A percentile compares a stretch with the other conserved stretches of the same genome.
These are phyloP conservation scores for Nyctereutes procyonoides DNA, from an alignment of 2,113 vertebrate species.

Conservation along the genomic window DNA sequence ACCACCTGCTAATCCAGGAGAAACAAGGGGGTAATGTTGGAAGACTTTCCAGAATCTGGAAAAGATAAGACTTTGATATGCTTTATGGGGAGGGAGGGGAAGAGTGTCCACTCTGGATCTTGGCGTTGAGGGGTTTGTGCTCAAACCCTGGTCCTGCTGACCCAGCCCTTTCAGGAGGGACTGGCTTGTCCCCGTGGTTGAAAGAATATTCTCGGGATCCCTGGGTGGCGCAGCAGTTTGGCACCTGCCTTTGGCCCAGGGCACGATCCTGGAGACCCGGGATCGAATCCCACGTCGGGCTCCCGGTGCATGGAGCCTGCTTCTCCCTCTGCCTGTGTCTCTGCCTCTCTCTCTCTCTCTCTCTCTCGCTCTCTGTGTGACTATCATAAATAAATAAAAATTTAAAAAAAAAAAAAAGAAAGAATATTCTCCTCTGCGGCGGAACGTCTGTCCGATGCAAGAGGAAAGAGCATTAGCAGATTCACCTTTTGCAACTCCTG, in stretches of 20 bases:
- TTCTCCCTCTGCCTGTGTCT: too few relatives aligned
- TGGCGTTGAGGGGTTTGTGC: neutral
- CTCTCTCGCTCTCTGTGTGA: too few relatives aligned
- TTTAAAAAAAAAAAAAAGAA: too few relatives aligned
- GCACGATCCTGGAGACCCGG: too few relatives aligned
- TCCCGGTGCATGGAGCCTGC: too few relatives aligned
- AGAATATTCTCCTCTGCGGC: fast-evolving
- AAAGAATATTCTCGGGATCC: fast-evolving
- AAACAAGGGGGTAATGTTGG: fast-evolving
- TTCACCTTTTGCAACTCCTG: neutral
- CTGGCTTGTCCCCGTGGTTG: too few relatives aligned
- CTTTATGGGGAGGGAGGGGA: neutral
- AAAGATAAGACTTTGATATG: neutral
- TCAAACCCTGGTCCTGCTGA: neutral
- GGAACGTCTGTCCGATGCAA: fast-evolving
- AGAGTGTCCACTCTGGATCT: too few relatives aligned
- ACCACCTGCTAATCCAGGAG: neutral
- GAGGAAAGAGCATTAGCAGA: neutral
- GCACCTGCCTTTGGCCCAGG: too few relatives aligned
- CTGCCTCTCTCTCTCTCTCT: too few relatives aligned
- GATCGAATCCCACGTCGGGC: too few relatives aligned
- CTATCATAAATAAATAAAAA: too few relatives aligned
- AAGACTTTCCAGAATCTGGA: neutral
- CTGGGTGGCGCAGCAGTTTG: too few relatives aligned
- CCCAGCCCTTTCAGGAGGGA: neutral